Evolutionary conservation across 2,113 vertebrate genomes (phyloP), one percentile per base, ranked within the genome.

Genomic region (Taxidea taxus): DNA sequence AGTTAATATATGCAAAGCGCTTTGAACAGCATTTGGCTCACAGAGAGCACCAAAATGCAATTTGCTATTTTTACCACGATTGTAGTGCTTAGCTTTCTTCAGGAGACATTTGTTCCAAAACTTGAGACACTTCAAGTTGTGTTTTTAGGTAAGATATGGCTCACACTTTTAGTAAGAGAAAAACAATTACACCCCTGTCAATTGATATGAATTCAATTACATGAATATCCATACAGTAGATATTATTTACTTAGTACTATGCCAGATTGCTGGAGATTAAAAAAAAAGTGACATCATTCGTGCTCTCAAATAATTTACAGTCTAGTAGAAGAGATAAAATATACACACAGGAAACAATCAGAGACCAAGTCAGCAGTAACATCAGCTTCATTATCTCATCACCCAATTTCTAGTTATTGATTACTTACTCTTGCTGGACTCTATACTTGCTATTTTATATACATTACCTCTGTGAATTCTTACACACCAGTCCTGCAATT

Each of bases 231-330:
- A 37, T 21, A 37, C 0, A 62, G 25, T 0, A 60, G 44, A 12
- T 84, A 60, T 94, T 93, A 72, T 96, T 94, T 97, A 87, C 10
- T 31, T 93, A 93, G 72, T 51, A 89, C 9, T 39, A 10, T 74
- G 13, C 20, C 47, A 56, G 51, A 75, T 74, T 51, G 18, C 58
- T 95, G 49, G 16, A 54, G 58, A 44, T 39, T 29, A 31, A 74
- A 78, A 47, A 87, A 64, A 54, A 74, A 83, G 42, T 14, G 27
- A 88, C 23, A 39, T 4, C 8, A 23, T 86, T 44, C 39, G 10
- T 70, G 47, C 37, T 95, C 2, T 74, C 47, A 89, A 20, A 82
- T 90, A 92, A 80, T 80, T 68, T 83, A 25, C 15, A 87, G 13
- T 75, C 14, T 58, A 60, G 14, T 18, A 56, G 37, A 84, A 89